These are phyloP conservation scores for Gonioctena quinquepunctata DNA, from an alignment of 1,140 invertebrate genomes.

Conservation along the genomic window DNA sequence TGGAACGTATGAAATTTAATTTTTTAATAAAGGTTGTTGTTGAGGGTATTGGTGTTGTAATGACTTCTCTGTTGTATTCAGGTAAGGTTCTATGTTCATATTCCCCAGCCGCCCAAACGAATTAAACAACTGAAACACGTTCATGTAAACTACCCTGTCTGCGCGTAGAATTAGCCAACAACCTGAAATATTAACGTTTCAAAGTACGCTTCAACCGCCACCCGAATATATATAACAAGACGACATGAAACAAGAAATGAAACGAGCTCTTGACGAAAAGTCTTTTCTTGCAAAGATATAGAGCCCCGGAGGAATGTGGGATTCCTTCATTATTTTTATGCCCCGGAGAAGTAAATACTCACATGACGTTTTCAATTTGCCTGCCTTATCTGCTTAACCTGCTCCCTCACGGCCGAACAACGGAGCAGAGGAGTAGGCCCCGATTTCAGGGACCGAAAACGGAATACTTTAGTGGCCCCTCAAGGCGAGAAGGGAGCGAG, in stretches of 20 bases:
- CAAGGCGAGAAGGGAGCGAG: not conserved
- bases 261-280: not conserved
- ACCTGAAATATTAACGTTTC: not conserved
- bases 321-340: constrained; percentile 23
- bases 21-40: too few relatives aligned
- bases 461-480: not conserved
- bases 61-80: too few relatives aligned
- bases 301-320: not conserved
- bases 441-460: not conserved
- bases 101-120: not conserved
- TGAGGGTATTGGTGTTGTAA: too few relatives aligned
- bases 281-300: not conserved
- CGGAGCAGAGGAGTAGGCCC: not conserved
- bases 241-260: not conserved
- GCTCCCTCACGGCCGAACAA: constrained; percentile 26
- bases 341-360: constrained; percentile 31
- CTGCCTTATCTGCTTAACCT: constrained; percentile 36
- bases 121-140: not conserved
- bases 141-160: not conserved
- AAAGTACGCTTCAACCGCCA: not conserved
- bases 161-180: not conserved
- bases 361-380: constrained; percentile 39
- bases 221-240: not conserved
- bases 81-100: too few relatives aligned
- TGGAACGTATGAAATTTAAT: too few relatives aligned